Evolutionary conservation across 2,797 vertebrate genomes (phyloP).

Genomic region (Hybognathus amarus): DNA sequence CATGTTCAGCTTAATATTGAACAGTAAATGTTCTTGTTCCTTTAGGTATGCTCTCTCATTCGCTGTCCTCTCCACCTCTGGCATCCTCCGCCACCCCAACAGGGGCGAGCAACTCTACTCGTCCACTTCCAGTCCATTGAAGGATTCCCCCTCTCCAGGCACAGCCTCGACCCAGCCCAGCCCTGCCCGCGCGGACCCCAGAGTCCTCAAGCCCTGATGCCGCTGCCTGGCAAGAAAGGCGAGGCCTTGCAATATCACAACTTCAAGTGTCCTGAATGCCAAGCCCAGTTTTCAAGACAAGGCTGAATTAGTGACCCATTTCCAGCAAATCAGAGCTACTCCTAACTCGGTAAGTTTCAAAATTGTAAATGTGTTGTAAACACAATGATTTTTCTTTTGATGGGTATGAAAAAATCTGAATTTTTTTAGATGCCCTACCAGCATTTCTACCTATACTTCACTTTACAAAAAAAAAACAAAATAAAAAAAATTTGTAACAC

Average conservation of each 20-base stretch:
- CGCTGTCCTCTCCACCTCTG: constrained; percentile 74
- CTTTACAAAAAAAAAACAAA: no score
- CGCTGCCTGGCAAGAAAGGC: constrained; percentile 75
- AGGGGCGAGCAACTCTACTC: constrained; percentile 58
- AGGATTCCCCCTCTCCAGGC: constrained; percentile 69
- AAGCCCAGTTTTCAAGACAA: constrained; percentile 86
- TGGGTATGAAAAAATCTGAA: no score
- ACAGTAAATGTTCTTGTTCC: constrained; percentile 41
- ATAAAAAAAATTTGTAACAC: neutral
- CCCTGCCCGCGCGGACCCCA: constrained; percentile 73
- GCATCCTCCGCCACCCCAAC: constrained; percentile 72
- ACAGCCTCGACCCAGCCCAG: constrained; percentile 62
- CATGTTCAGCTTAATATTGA: neutral
- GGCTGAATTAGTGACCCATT: constrained; percentile 86
- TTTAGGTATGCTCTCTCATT: constrained; percentile 77
- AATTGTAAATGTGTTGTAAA: neutral
- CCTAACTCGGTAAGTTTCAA: constrained; percentile 72
- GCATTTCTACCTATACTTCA: no score
- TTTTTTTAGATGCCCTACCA: neutral
- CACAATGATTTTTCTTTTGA: neutral
- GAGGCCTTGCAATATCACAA: constrained; percentile 76
- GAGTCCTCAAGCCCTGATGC: constrained; percentile 82
- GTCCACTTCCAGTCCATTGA: constrained; percentile 72
- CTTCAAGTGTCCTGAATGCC: constrained; percentile 90
- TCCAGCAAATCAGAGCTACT: constrained; percentile 83